A percentile compares a stretch with the other conserved stretches of the same genome.
Evolutionary conservation across 2,888 invertebrate species (phyloP).

Genomic region (Tromatobia lineatoria): DNA sequence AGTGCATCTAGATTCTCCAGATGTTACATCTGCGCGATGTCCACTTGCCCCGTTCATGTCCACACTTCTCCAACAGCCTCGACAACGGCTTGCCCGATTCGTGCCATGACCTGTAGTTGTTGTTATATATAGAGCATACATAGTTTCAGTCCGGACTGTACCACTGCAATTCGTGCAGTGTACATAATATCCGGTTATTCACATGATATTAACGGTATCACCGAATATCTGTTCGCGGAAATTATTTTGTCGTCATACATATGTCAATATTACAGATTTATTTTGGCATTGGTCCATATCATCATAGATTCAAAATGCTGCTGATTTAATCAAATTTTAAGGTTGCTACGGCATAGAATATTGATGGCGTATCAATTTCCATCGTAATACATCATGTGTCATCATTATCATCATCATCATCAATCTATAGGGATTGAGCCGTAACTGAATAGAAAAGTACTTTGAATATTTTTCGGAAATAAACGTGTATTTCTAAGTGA

Average conservation of each 20-base stretch:
- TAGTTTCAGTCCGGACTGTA: neutral
- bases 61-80: neutral
- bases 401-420: too few species aligned
- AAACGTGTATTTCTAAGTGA: too few species aligned
- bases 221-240: neutral
- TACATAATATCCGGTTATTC: neutral
- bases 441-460: too few species aligned
- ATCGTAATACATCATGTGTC: too few species aligned
- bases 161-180: neutral
- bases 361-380: too few species aligned
- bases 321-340: too few species aligned
- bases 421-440: too few species aligned
- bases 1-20: conserved; percentile 26
- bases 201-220: conserved; percentile 8
- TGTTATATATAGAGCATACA: neutral
- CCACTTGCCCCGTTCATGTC: conserved; percentile 13
- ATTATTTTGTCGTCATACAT: neutral
- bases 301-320: neutral
- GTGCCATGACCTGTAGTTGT: neutral
- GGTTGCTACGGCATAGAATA: too few species aligned
- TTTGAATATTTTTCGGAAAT: too few species aligned
- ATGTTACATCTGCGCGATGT: conserved; percentile 22
- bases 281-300: neutral
- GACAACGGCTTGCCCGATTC: neutral
- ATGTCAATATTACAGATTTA: neutral